Evolutionary conservation across 2,113 vertebrate species (phyloP).

Genomic region (Zapornia atra): DNA sequence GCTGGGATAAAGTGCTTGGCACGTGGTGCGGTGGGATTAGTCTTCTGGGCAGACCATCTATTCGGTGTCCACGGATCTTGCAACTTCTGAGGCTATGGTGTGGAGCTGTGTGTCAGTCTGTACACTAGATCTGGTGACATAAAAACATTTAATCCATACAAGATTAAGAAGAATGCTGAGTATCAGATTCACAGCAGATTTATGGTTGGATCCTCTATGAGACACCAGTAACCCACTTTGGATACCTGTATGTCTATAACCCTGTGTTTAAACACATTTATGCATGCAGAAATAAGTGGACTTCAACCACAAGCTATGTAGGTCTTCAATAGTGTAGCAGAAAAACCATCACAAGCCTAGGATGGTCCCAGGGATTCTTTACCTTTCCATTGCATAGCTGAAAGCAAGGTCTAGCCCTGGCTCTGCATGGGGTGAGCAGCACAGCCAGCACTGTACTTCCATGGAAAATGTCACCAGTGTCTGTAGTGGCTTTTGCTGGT

Average conservation of each 20-base stretch:
- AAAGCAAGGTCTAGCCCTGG: background rate
- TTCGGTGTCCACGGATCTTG: background rate
- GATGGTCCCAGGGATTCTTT: background rate
- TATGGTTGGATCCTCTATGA: background rate
- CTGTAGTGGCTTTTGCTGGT: background rate
- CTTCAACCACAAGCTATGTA: background rate
- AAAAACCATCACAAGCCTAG: background rate
- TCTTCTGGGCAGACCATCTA: background rate
- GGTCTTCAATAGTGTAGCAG: background rate
- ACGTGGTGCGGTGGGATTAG: background rate
- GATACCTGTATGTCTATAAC: background rate
- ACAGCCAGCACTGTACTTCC: background rate
- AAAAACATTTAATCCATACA: background rate
- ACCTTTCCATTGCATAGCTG: background rate
- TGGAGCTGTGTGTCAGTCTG: background rate
- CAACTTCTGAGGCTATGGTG: background rate
- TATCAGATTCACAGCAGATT: background rate
- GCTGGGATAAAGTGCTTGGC: conserved; percentile 9
- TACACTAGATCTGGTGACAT: background rate
- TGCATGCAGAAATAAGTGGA: background rate
- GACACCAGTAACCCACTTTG: background rate
- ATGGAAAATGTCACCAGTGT: background rate
- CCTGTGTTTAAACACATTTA: background rate
- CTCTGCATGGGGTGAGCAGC: background rate
- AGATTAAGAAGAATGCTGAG: background rate